Evolutionary conservation across 2,113 vertebrate species (phyloP).

Genomic region (Aythya baeri): DNA sequence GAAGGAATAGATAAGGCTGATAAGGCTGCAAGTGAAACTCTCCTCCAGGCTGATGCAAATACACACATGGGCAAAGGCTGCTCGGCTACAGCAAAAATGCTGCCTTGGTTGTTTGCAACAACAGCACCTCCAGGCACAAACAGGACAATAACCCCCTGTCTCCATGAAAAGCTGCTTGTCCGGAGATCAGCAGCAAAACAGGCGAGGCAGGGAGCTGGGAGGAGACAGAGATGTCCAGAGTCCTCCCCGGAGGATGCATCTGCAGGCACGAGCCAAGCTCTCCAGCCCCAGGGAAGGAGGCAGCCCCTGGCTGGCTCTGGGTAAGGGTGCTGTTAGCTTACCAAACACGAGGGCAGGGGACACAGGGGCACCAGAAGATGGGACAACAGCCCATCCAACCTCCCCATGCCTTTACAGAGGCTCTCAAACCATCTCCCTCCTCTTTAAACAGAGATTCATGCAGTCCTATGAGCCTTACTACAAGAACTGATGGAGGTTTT

Average conservation of each 20-base stretch:
- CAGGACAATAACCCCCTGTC: neutral
- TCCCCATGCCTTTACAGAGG: neutral
- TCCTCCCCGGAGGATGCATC: neutral
- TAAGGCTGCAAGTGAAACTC: constrained; percentile 60
- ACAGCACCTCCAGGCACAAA: neutral
- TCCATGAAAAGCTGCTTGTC: neutral
- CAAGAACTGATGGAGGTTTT: neutral
- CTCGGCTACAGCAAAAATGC: neutral
- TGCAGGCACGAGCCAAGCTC: neutral
- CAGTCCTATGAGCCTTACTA: neutral
- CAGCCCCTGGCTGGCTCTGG: neutral
- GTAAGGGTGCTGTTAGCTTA: neutral
- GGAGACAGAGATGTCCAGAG: neutral
- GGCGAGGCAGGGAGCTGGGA: neutral
- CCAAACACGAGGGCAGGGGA: neutral
- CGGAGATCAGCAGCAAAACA: neutral
- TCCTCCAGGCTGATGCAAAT: neutral
- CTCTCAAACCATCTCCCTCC: neutral
- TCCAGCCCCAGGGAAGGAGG: neutral
- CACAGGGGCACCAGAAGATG: neutral
- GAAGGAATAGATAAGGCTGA: constrained; percentile 47
- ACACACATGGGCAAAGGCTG: neutral
- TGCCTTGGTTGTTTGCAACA: neutral
- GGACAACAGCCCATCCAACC: neutral
- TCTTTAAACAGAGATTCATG: neutral